Percentiles rank a stretch among this genome's conserved stretches.
phyloP scores from a whole-genome alignment of 2,113 vertebrate species.

The Heliornis fulica region DNA sequence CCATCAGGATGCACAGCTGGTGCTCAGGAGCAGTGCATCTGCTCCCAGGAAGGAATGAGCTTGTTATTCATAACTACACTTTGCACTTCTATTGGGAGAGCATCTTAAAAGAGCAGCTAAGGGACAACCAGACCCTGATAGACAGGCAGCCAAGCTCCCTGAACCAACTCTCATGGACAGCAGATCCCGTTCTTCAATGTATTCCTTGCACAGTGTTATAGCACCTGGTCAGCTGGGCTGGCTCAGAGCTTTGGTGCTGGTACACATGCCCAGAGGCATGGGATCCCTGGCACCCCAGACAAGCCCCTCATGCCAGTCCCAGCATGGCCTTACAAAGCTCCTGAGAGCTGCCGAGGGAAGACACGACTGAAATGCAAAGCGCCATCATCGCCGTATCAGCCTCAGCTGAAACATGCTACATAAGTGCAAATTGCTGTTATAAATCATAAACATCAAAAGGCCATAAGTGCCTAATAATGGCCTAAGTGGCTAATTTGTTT shows the following conservation, averaged over 20 bases:
- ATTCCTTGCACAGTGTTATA: rapidly evolving
- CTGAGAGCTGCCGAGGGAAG: neutral
- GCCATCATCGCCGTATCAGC: neutral
- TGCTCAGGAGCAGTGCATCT: neutral
- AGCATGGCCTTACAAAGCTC: neutral
- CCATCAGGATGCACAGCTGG: rapidly evolving
- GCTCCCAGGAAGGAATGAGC: neutral
- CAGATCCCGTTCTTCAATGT: rapidly evolving
- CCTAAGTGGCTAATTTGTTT: conserved; percentile 71
- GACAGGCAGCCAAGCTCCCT: neutral
- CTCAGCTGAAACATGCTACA: conserved; percentile 4
- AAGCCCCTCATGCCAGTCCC: neutral
- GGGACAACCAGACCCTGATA: neutral
- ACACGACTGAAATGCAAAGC: conserved; percentile 12
- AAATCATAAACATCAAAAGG: conserved; percentile 70
- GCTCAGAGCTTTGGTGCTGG: neutral
- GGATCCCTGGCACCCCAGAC: neutral
- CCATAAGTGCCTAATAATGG: conserved; percentile 68
- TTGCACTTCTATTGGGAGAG: neutral
- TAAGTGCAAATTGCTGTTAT: conserved; percentile 66
- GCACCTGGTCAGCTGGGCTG: rapidly evolving
- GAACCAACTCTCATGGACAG: neutral
- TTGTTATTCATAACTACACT: neutral
- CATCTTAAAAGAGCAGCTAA: neutral
- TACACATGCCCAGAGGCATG: neutral